phyloP scores from a whole-genome alignment of 1,140 invertebrate species.

The Bathynomus jamesi region DNA sequence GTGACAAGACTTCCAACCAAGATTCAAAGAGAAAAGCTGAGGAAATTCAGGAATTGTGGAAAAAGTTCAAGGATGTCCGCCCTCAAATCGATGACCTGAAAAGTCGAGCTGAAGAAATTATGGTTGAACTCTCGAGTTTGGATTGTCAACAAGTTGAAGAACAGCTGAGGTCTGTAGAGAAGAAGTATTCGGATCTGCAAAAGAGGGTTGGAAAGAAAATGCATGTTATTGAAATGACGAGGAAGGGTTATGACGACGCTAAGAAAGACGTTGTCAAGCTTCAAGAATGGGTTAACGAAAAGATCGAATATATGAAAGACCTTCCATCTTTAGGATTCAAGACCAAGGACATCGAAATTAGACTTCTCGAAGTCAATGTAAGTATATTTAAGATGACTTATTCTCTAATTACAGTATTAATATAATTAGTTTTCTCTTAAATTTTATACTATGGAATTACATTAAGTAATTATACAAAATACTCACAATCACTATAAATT shows the following conservation, averaged over 20 bases:
- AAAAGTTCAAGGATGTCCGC: constrained; percentile 27
- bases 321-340: constrained; percentile 52
- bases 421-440: no score
- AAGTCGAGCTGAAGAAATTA: constrained; percentile 33
- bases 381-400: constrained; percentile 15
- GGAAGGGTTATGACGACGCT: constrained; percentile 59
- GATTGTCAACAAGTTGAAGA: constrained; percentile 87
- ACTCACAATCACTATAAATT: no score
- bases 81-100: constrained; percentile 34
- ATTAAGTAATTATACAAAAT: no score
- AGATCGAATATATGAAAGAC: constrained; percentile 55
- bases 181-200: constrained; percentile 68
- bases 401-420: no score
- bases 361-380: constrained; percentile 30
- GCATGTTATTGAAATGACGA: constrained; percentile 47
- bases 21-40: constrained; percentile 46
- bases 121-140: constrained; percentile 52
- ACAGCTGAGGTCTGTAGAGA: constrained; percentile 71
- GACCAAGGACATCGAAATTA: constrained; percentile 54
- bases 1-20: constrained; percentile 72
- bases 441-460: no score
- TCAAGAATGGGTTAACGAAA: constrained; percentile 40
- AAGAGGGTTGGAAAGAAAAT: constrained; percentile 72
- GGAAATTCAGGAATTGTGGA: constrained; percentile 28
- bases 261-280: constrained; percentile 38